Percentiles rank a stretch among this genome's conserved stretches.
Evolutionary conservation across 2,888 invertebrate genomes (phyloP).

Genomic region (Andrena camellia): DNA sequence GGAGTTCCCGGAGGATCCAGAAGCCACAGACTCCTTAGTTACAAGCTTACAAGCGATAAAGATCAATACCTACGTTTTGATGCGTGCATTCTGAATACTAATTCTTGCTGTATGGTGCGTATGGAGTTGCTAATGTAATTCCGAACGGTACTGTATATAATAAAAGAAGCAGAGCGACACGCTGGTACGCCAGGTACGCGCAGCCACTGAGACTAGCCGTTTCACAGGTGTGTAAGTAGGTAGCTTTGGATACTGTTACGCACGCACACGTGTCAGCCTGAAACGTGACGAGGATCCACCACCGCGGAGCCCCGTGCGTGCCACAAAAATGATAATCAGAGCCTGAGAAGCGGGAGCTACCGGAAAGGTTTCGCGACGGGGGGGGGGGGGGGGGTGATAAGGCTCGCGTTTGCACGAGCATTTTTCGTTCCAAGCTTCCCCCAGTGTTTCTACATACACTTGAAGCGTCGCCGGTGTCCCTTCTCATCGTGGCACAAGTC

Average conservation of each 20-base stretch:
- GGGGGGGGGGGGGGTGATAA: constrained; percentile 53
- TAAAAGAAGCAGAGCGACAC: constrained; percentile 34
- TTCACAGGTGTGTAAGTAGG: constrained; percentile 57
- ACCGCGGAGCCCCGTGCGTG: constrained; percentile 10
- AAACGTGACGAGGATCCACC: constrained; percentile 29
- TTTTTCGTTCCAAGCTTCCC: constrained; percentile 19
- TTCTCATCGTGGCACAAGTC: background rate
- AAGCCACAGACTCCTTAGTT: no score
- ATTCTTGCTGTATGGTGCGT: background rate
- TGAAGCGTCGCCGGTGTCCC: background rate
- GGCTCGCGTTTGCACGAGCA: constrained; percentile 6
- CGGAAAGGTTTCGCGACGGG: constrained; percentile 57
- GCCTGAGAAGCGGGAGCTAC: constrained; percentile 62
- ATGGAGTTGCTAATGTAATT: constrained; percentile 1
- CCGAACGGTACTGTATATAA: constrained; percentile 12
- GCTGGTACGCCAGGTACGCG: constrained; percentile 37
- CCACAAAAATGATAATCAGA: constrained; percentile 62
- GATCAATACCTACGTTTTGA: no score
- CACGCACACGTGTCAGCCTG: constrained; percentile 10
- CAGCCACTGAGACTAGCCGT: constrained; percentile 4
- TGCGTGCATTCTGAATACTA: background rate
- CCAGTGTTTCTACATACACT: constrained; percentile 8
- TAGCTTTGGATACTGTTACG: constrained; percentile 66
- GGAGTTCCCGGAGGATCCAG: no score
- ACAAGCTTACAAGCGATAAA: no score